Percentiles rank a stretch among this genome's conserved stretches.
These are phyloP conservation scores for Notodonta ziczac DNA, from an alignment of 2,888 invertebrate genomes.

Conservation along the genomic window DNA sequence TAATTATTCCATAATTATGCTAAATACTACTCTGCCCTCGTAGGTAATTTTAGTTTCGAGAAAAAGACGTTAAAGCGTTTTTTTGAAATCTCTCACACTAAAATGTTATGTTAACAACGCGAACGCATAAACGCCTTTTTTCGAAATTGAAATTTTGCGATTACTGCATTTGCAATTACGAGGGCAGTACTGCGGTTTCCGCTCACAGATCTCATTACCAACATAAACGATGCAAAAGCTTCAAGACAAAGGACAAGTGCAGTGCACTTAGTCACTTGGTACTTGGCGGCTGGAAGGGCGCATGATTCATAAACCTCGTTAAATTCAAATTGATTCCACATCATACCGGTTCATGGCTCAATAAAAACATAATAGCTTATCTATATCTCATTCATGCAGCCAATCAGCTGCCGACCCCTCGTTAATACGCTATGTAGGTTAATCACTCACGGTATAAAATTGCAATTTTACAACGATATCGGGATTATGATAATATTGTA, in stretches of 20 bases:
- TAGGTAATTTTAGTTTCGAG: no score
- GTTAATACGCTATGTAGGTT: conserved; percentile 33
- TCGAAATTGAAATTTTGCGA: no score
- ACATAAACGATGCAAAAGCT: not conserved
- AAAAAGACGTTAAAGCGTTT: no score
- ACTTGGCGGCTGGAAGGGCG: conserved; percentile 22
- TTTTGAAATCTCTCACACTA: no score
- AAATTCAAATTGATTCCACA: conserved; percentile 1
- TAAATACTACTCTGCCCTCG: no score
- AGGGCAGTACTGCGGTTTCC: not conserved
- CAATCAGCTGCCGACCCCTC: conserved; percentile 23
- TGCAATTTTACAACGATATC: conserved; percentile 19
- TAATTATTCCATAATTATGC: not conserved
- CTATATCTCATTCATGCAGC: conserved; percentile 7
- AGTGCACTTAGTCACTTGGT: conserved; percentile 1
- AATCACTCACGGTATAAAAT: conserved; percentile 23
- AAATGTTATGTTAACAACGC: no score
- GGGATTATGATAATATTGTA: conserved; percentile 11
- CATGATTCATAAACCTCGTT: conserved; percentile 25
- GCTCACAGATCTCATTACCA: not conserved
- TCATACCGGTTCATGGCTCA: not conserved
- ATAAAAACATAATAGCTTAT: conserved; percentile 4
- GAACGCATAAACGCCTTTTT: no score
- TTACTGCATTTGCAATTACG: no score
- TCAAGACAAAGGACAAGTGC: not conserved